A percentile compares a stretch with the other conserved stretches of the same genome.
phyloP scores from a whole-genome alignment of 2,797 vertebrate genomes.

The Taeniopygia guttata region DNA sequence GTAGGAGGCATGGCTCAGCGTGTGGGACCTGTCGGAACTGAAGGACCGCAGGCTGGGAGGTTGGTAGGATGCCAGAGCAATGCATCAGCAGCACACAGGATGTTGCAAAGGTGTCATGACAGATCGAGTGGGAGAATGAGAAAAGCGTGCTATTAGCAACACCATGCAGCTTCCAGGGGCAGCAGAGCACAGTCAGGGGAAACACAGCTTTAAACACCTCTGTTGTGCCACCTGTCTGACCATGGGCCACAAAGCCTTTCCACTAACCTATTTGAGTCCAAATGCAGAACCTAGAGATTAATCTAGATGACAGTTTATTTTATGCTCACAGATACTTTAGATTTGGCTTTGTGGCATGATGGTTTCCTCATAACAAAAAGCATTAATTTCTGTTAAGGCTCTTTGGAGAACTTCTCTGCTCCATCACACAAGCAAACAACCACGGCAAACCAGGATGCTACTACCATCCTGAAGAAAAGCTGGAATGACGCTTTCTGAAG shows the following conservation, averaged over 20 bases:
- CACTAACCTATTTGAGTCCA: background rate
- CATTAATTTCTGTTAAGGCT: background rate
- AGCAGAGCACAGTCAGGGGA: background rate
- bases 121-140: slow-evolving; percentile 72
- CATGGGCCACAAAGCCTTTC: background rate
- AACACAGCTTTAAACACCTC: background rate
- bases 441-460: background rate
- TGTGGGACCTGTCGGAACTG: slow-evolving; percentile 95
- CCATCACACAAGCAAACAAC: background rate
- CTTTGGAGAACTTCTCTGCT: background rate
- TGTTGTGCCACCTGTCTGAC: background rate
- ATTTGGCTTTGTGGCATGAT: background rate
- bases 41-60: slow-evolving; percentile 79
- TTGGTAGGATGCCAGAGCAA: slow-evolving; percentile 71
- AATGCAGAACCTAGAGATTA: slow-evolving; percentile 22
- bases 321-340: slow-evolving; percentile 4
- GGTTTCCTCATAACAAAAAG: background rate
- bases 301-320: slow-evolving; percentile 14
- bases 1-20: slow-evolving; percentile 87
- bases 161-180: slow-evolving; percentile 77
- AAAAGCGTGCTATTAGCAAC: slow-evolving; percentile 79
- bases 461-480: background rate
- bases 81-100: slow-evolving; percentile 62
- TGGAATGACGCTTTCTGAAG: background rate
- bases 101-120: slow-evolving; percentile 71